These are phyloP conservation scores for Abrostola tripartita DNA, from an alignment of 2,888 invertebrate species.

Conservation along the genomic window DNA sequence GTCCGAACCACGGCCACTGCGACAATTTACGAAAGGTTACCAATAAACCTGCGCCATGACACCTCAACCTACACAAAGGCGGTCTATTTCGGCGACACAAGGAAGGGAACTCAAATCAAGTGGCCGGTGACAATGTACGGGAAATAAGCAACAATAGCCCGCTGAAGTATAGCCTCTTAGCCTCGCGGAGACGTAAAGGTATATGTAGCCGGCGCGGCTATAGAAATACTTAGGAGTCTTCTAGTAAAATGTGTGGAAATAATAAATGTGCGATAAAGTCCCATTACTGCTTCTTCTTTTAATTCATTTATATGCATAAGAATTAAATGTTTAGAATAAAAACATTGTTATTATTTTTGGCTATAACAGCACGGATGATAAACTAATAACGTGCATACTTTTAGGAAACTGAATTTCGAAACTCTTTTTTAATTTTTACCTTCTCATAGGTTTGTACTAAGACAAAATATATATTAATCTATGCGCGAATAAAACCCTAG, in stretches of 20 bases:
- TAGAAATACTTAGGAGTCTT: constrained; percentile 8
- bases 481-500: no score
- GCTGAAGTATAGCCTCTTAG: constrained; percentile 53
- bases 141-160: constrained; percentile 60
- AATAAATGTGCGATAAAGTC: background rate
- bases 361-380: no score
- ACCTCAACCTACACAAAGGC: constrained; percentile 46
- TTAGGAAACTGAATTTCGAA: no score
- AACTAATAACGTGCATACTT: no score
- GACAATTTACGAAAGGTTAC: constrained; percentile 29
- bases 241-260: constrained; percentile 3
- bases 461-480: no score
- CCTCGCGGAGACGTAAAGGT: constrained; percentile 9
- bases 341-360: no score
- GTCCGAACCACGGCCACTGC: no score
- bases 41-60: constrained; percentile 46
- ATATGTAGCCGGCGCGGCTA: constrained; percentile 21
- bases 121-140: constrained; percentile 57
- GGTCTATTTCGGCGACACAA: constrained; percentile 53
- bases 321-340: background rate
- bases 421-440: no score
- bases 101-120: constrained; percentile 57
- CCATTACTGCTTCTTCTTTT: background rate
- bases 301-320: background rate
- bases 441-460: no score